Evolutionary conservation across 2,113 vertebrate species (phyloP).

Genomic region (Pyrgilauda ruficollis): DNA sequence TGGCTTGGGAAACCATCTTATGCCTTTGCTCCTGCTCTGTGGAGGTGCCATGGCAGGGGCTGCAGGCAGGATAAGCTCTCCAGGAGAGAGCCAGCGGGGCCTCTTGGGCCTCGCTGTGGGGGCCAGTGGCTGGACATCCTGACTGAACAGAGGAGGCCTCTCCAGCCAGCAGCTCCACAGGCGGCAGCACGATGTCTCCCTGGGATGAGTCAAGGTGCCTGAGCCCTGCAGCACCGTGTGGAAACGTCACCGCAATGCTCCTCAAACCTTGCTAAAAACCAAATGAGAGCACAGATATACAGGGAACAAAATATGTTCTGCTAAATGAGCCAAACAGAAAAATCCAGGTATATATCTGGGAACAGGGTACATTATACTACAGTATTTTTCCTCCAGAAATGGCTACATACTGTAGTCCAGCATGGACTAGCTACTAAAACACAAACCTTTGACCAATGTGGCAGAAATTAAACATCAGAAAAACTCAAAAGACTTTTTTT

Average conservation of each 20-base stretch:
- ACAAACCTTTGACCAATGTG: neutral
- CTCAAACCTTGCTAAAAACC: neutral
- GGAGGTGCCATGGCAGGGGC: neutral
- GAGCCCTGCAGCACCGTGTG: neutral
- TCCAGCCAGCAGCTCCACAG: rapidly evolving
- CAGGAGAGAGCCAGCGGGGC: rapidly evolving
- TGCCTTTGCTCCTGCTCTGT: rapidly evolving
- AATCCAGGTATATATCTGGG: neutral
- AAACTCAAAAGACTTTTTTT: neutral
- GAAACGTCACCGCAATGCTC: neutral
- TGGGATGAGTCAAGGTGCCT: neutral
- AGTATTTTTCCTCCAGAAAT: neutral
- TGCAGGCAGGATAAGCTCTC: neutral
- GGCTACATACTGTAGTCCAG: neutral
- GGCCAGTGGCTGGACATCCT: neutral
- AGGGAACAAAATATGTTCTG: neutral
- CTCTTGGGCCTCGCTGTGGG: rapidly evolving
- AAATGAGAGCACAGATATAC: neutral
- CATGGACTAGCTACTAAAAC: neutral
- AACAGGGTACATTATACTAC: rapidly evolving
- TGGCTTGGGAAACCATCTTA: neutral
- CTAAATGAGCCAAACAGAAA: neutral
- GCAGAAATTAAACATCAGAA: neutral
- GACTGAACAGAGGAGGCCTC: rapidly evolving
- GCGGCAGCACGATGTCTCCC: rapidly evolving